These are phyloP conservation scores for Rhineura floridana DNA, from an alignment of 2,113 vertebrate genomes.

Conservation along the genomic window DNA sequence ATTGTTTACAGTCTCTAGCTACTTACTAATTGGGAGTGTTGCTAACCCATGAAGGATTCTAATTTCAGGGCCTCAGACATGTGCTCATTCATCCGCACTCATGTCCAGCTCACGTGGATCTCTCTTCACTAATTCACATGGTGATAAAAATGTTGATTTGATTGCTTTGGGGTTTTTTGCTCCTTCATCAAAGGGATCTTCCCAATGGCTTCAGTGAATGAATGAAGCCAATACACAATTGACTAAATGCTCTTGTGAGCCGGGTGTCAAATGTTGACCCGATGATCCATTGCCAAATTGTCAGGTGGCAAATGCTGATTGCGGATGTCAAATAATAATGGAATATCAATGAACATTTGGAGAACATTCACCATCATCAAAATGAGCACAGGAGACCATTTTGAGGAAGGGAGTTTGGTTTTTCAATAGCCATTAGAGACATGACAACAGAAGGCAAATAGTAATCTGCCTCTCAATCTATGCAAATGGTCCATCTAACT, in stretches of 20 bases:
- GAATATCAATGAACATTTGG: too few relatives aligned
- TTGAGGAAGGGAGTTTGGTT: too few relatives aligned
- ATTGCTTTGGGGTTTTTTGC: too few relatives aligned
- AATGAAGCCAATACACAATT: neutral
- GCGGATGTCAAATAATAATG: too few relatives aligned
- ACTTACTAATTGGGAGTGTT: conserved; percentile 50
- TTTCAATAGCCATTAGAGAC: neutral
- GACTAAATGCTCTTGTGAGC: neutral
- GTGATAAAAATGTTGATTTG: too few relatives aligned
- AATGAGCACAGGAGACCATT: too few relatives aligned
- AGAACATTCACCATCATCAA: too few relatives aligned
- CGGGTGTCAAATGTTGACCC: too few relatives aligned
- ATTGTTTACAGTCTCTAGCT: conserved; percentile 60
- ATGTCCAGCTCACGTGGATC: neutral
- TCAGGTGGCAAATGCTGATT: too few relatives aligned
- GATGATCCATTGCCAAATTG: too few relatives aligned
- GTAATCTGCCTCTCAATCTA: neutral
- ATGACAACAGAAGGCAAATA: neutral
- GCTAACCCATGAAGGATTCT: neutral
- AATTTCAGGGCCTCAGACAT: neutral
- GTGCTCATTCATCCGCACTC: neutral
- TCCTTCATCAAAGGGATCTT: neutral
- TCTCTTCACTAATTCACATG: neutral
- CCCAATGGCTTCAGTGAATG: neutral
- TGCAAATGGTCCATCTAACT: neutral